These are phyloP conservation scores for Scolopax rusticola DNA, from an alignment of 2,797 vertebrate genomes.

Conservation along the genomic window DNA sequence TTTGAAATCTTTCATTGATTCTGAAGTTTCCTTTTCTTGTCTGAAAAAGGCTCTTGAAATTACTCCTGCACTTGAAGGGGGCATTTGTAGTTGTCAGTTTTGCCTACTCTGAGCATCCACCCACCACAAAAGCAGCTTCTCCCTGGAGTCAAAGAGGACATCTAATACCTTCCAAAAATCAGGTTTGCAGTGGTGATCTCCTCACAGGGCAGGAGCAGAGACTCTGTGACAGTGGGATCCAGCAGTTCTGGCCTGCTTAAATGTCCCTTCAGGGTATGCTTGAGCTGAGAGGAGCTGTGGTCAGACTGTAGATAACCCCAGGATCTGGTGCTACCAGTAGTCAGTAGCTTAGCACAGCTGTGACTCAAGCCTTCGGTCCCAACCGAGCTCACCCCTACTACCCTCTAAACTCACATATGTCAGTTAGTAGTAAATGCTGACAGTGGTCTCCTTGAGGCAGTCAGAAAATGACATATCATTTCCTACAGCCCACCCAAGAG, in stretches of 20 bases:
- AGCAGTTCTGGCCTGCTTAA: not conserved
- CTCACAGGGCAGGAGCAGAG: not conserved
- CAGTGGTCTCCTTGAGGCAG: not conserved
- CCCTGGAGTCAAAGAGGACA: not conserved
- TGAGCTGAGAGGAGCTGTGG: not conserved
- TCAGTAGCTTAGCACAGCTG: not conserved
- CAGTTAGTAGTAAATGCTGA: not conserved
- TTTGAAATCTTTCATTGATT: constrained; percentile 54
- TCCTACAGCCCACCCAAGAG: not conserved
- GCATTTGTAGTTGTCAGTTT: constrained; percentile 49
- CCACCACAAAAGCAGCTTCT: not conserved
- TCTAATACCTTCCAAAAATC: not conserved
- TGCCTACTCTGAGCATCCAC: constrained; percentile 36
- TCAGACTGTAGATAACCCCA: not conserved
- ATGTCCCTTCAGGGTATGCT: not conserved
- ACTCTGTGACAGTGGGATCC: not conserved
- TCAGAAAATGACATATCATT: not conserved
- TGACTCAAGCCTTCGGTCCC: not conserved
- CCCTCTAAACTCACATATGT: not conserved
- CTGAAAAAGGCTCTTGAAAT: constrained; percentile 47
- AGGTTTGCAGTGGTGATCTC: not conserved
- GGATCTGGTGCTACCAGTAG: not conserved
- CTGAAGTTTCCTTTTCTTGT: constrained; percentile 36
- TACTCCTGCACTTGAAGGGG: constrained; percentile 2
- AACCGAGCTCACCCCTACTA: not conserved